A percentile compares a stretch with the other conserved stretches of the same genome.
These are phyloP conservation scores for Pseudonaja textilis DNA, from an alignment of 2,113 vertebrate species.

Conservation along the genomic window DNA sequence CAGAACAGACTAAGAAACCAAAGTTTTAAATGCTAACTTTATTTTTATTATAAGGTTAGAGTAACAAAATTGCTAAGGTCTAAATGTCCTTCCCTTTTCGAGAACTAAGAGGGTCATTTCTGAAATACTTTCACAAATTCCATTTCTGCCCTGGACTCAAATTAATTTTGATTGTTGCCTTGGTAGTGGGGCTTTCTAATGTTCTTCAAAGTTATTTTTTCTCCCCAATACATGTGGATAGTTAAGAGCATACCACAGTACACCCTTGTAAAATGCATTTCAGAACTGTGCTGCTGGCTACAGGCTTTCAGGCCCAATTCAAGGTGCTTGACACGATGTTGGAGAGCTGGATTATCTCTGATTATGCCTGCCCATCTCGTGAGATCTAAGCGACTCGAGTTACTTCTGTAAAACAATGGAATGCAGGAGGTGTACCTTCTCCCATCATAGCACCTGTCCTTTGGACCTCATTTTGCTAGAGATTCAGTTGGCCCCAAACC, in stretches of 20 bases:
- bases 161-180: neutral
- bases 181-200: neutral
- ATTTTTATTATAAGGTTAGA: neutral
- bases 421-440: neutral
- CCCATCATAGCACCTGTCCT: neutral
- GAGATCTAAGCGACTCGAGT: neutral
- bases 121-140: neutral
- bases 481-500: neutral
- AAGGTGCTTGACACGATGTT: neutral
- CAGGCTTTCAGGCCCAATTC: neutral
- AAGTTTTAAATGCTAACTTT: neutral
- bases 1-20: neutral
- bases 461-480: neutral
- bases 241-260: neutral
- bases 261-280: neutral
- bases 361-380: neutral
- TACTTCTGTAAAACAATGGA: neutral
- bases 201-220: neutral
- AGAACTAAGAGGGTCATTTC: neutral
- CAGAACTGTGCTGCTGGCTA: neutral
- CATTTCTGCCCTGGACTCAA: neutral
- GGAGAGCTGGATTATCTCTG: neutral
- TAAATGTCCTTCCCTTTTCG: neutral
- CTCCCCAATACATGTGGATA: neutral
- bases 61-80: neutral